These are phyloP conservation scores for Drosophila gaucha DNA, from an alignment of 2,888 invertebrate species.

Conservation along the genomic window DNA sequence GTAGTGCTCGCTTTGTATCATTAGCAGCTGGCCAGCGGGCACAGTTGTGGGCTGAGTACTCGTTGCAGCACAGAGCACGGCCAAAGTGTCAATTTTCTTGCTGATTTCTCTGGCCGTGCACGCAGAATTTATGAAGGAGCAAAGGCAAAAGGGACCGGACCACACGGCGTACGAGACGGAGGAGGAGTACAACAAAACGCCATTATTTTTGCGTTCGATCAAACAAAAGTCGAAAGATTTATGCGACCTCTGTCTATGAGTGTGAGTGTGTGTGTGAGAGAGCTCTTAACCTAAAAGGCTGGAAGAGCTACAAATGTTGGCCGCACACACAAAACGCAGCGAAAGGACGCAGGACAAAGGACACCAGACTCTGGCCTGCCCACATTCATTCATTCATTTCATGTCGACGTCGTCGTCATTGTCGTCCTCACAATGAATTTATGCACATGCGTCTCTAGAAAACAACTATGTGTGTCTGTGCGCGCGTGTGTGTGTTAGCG, in stretches of 20 bases:
- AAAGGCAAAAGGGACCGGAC: conserved; percentile 11
- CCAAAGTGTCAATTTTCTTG: conserved; percentile 67
- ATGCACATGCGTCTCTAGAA: conserved; percentile 53
- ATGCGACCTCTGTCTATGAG: conserved; percentile 40
- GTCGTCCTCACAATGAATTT: conserved; percentile 70
- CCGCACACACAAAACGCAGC: conserved; percentile 15
- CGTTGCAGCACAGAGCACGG: conserved; percentile 10
- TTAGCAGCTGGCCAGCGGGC: conserved; percentile 48
- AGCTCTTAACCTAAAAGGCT: conserved; percentile 66
- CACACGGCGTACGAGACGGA: neutral
- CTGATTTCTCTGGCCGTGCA: conserved; percentile 52
- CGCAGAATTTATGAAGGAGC: conserved; percentile 62
- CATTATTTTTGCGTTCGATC: conserved; percentile 78
- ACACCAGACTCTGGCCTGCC: conserved; percentile 7
- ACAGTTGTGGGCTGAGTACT: neutral
- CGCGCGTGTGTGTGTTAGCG: conserved; percentile 1
- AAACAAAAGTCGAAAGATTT: conserved; percentile 78
- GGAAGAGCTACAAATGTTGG: conserved; percentile 63
- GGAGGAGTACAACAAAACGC: conserved; percentile 56
- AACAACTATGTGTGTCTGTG: neutral
- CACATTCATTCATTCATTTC: conserved; percentile 74
- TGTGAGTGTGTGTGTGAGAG: too few relatives aligned
- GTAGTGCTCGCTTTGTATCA: conserved; percentile 47
- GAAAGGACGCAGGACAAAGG: conserved; percentile 27
- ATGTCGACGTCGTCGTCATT: conserved; percentile 59